These are phyloP conservation scores for Sinodicranocentrus sp. DNA, from an alignment of 2,888 invertebrate species.

Conservation along the genomic window DNA sequence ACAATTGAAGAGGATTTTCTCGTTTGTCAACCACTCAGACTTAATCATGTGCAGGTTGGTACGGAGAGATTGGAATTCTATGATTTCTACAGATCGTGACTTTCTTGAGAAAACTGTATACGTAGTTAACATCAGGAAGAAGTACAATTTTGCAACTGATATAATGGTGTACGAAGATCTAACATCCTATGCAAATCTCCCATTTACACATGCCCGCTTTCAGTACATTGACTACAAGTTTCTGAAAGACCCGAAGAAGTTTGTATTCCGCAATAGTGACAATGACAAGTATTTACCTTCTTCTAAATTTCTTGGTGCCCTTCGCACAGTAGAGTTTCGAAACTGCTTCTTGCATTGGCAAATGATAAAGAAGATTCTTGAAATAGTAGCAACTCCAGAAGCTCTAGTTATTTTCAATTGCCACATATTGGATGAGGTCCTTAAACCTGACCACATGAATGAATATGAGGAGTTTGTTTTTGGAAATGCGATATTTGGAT, in stretches of 20 bases:
- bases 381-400: no score
- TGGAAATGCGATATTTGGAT: no score
- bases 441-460: no score
- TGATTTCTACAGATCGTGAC: slow-evolving; percentile 9
- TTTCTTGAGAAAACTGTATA: slow-evolving; percentile 44
- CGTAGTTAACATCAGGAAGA: slow-evolving; percentile 26
- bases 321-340: slow-evolving; percentile 54
- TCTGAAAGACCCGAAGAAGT: slow-evolving; percentile 16
- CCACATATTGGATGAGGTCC: no score
- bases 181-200: background rate
- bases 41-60: slow-evolving; percentile 53
- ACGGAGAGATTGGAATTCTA: slow-evolving; percentile 11
- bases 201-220: slow-evolving; percentile 37
- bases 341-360: slow-evolving; percentile 60
- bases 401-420: no score
- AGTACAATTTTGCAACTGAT: background rate
- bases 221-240: slow-evolving; percentile 55
- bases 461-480: no score
- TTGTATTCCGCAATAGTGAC: slow-evolving; percentile 36
- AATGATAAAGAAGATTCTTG: slow-evolving; percentile 61
- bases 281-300: slow-evolving; percentile 57
- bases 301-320: slow-evolving; percentile 14
- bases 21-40: slow-evolving; percentile 58
- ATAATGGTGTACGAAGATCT: background rate
- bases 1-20: slow-evolving; percentile 23